Evolutionary conservation across 2,888 invertebrate species (phyloP).

Genomic region (Cryptocephalus moraei): DNA sequence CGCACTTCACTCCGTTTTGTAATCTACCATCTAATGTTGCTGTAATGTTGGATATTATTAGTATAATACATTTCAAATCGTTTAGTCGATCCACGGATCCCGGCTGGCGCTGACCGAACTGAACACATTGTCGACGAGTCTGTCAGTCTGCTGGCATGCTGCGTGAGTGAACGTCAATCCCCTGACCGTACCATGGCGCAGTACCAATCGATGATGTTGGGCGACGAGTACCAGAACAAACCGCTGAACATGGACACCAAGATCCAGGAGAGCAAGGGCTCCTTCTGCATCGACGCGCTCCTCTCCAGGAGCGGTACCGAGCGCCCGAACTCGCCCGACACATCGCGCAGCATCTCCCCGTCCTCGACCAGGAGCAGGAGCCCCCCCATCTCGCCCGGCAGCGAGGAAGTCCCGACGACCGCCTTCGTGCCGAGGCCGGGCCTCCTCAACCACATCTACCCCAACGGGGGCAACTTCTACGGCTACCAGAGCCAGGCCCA

Average conservation of each 20-base stretch:
- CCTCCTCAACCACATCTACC: conserved; percentile 40
- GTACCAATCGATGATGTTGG: conserved; percentile 23
- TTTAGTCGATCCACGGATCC: conserved; percentile 26
- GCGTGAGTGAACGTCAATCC: not conserved
- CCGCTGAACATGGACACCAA: conserved; percentile 33
- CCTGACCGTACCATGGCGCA: conserved; percentile 28
- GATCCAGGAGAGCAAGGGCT: conserved; percentile 43
- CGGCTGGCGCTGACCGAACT: not conserved
- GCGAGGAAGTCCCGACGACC: conserved; percentile 54
- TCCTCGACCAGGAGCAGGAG: conserved; percentile 56
- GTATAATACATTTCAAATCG: conserved; percentile 41
- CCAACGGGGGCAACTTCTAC: conserved; percentile 29
- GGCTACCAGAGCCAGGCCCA: conserved; percentile 41
- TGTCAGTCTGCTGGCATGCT: conserved; percentile 2
- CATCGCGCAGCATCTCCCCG: conserved; percentile 35
- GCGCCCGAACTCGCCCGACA: conserved; percentile 20
- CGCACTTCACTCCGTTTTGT: conserved; percentile 20
- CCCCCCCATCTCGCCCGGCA: conserved; percentile 78
- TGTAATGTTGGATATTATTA: conserved; percentile 41
- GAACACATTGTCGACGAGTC: conserved; percentile 1
- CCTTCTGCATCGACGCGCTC: conserved; percentile 85
- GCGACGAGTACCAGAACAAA: conserved; percentile 20
- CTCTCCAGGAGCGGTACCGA: conserved; percentile 44
- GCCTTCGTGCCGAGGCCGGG: conserved; percentile 52
- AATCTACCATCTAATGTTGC: conserved; percentile 40